Evolutionary conservation across 2,888 invertebrate genomes (phyloP), one percentile per base, ranked within the genome.

Genomic region (Acanthopleura granulata): DNA sequence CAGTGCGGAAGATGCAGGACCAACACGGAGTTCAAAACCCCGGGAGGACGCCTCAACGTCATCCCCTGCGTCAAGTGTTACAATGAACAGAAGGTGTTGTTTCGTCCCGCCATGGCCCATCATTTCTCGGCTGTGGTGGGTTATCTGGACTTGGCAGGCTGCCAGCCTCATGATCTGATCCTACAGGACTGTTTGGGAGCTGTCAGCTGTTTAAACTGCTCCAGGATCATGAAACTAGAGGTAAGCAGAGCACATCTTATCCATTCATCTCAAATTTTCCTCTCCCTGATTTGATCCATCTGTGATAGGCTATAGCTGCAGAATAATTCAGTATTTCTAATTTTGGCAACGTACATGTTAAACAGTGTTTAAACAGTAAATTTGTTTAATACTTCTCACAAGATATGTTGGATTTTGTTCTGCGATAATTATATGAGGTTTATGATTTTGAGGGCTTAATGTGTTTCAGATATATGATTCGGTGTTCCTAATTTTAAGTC

Each of bases 161-260:
- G 91, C 76, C 75, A 77, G 27, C 86, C 89, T 0, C 85, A 89
- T 81, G 91, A 91, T 78, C 76, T 90, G 0, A 82, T 89, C 72
- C 83, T 91, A 40, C 85, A 86, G 72, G 89, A 89, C 74, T 89
- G 87, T 75, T 77, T 81, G 15, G 85, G 89, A 72, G 79, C 83
- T 14, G 79, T 89, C 18, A 84, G 85, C 27, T 91, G 91, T 77
- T 79, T 91, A n/a, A 82, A 80, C 69, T 91, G 91, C 79, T 82
- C 81, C 75, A 89, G 88, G 77, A 87, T 89, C 74, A 85, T 83
- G 29, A 83, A 82, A 40, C 77, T 89, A 3, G 81, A 87, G 85
- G 91, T 91, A 79, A 81, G 83, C 74, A 49, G 15, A 49, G 51
- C 25, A 30, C 4, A 69, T 27, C 18, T 69, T 18, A 62, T 51